Evolutionary conservation across 2,113 vertebrate species (phyloP).

Genomic region (Aspidoscelis tigris): DNA sequence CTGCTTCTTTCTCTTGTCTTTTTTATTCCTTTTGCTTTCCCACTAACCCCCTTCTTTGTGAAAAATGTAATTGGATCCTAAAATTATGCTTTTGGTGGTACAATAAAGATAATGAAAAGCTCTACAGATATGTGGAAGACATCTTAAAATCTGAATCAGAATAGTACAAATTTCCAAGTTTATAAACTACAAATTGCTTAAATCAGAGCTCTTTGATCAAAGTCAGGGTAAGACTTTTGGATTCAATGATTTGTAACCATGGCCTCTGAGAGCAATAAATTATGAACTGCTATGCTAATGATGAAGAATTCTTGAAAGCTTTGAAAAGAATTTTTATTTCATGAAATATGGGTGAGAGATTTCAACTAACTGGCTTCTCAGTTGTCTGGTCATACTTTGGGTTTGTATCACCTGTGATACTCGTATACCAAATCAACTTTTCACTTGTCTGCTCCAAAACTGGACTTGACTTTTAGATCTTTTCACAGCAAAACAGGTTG

Average conservation of each 20-base stretch:
- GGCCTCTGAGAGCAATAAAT: background rate
- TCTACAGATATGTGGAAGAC: constrained; percentile 1
- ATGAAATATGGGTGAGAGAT: background rate
- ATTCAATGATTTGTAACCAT: background rate
- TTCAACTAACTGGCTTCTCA: background rate
- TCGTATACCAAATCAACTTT: background rate
- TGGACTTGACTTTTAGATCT: background rate
- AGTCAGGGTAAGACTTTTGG: too few relatives aligned
- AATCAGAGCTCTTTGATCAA: background rate
- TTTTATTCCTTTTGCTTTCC: too few relatives aligned
- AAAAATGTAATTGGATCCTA: background rate
- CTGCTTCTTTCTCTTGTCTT: too few relatives aligned
- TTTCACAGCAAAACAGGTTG: background rate
- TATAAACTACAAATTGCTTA: background rate
- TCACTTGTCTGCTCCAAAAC: background rate
- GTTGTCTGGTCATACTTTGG: background rate
- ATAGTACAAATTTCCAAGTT: constrained; percentile 1
- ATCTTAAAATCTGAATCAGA: background rate
- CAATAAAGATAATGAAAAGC: constrained; percentile 15
- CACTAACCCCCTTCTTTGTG: background rate
- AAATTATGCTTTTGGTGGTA: constrained; percentile 12
- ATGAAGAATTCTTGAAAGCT: background rate
- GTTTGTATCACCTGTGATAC: background rate
- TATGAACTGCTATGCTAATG: background rate
- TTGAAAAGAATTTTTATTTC: background rate